These are phyloP conservation scores for Yponomeuta evonymella DNA, from an alignment of 2,888 invertebrate genomes.

Conservation along the genomic window DNA sequence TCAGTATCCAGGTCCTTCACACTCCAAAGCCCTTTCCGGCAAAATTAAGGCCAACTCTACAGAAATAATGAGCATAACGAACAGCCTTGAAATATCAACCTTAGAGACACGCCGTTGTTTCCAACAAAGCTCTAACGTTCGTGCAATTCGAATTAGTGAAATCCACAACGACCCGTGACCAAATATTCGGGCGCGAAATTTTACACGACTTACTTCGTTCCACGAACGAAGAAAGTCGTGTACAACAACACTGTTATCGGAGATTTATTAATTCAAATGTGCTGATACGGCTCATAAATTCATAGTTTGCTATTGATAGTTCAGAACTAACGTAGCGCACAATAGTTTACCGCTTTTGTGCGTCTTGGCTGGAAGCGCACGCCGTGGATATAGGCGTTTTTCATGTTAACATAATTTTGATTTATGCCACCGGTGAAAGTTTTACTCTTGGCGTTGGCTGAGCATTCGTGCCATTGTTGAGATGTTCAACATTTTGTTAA, in stretches of 20 bases:
- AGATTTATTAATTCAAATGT: conserved; percentile 40
- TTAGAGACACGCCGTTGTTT: neutral
- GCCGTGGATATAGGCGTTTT: conserved; percentile 31
- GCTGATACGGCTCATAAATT: conserved; percentile 63
- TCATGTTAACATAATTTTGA: conserved; percentile 32
- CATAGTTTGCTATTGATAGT: conserved; percentile 46
- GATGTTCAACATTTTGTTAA: neutral
- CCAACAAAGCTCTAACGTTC: neutral
- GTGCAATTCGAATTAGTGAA: neutral
- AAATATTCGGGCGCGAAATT: conserved; percentile 47
- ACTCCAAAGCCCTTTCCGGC: too few relatives aligned
- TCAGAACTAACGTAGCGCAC: conserved; percentile 28
- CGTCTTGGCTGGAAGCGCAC: conserved; percentile 36
- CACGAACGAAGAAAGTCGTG: conserved; percentile 14
- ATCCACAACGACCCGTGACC: conserved; percentile 43
- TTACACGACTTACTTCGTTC: conserved; percentile 25
- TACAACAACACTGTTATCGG: conserved; percentile 22
- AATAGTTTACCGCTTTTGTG: conserved; percentile 40
- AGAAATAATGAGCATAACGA: neutral
- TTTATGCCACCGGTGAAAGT: conserved; percentile 29
- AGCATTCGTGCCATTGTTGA: neutral
- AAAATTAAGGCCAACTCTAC: too few relatives aligned
- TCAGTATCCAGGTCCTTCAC: too few relatives aligned
- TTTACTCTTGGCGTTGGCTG: neutral
- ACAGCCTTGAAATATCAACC: neutral